phyloP scores from a whole-genome alignment of 2,113 vertebrate species.

The Xenotilapia leptura region DNA sequence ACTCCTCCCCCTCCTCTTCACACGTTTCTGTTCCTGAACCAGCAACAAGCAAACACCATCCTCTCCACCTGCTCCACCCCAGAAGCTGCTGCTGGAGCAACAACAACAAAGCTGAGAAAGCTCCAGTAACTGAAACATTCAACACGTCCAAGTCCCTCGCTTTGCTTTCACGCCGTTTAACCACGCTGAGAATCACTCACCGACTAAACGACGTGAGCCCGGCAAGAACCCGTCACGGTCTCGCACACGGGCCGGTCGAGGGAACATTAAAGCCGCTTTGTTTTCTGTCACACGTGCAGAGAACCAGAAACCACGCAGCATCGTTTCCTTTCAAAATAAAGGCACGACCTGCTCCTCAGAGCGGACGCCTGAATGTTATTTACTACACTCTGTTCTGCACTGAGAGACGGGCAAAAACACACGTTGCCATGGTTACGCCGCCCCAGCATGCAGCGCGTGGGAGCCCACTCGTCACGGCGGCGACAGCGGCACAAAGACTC shows the following conservation, averaged over 20 bases:
- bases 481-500: conserved; percentile 31
- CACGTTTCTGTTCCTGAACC: background rate
- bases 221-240: accelerated
- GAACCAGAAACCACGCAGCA: background rate
- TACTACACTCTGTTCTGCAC: background rate
- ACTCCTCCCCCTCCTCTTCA: background rate
- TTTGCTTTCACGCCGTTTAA: background rate
- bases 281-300: background rate
- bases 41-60: background rate
- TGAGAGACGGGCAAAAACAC: background rate
- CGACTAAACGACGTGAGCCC: accelerated
- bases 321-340: background rate
- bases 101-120: background rate
- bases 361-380: accelerated
- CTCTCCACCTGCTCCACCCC: background rate
- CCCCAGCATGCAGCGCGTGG: conserved; percentile 22
- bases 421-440: conserved; percentile 30
- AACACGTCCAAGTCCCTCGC: background rate
- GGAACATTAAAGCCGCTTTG: accelerated
- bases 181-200: background rate
- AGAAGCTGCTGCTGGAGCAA: background rate
- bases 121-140: background rate
- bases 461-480: background rate
- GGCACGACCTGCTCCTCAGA: background rate
- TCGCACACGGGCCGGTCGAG: background rate